Base-by-base conservation (phyloP, 2,797 vertebrate species). In the Sphenopsis melanotis region DNA sequence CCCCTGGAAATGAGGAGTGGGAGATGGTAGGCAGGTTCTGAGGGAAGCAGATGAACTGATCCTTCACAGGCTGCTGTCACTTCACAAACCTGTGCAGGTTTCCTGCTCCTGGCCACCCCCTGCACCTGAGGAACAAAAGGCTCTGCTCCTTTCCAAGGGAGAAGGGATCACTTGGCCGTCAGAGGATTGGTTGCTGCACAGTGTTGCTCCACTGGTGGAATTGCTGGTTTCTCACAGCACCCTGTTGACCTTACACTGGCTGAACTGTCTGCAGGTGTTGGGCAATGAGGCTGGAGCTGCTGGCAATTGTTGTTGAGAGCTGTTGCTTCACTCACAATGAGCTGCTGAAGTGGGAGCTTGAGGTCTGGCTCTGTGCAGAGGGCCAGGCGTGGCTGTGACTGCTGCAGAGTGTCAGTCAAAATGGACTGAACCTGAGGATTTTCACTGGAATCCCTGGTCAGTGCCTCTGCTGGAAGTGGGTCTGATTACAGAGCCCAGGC, bases 81-180 rank as follows among this genome's bases (percentile, higher is more conserved):
- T 60, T 63, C 18, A 39, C 60, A 32, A 52, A 32, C 11, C 34
- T 1, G 0, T 4, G 24, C 12, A 15, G 74, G 1, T 65, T 76
- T 69, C 20, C 27, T 85, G 47, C 44, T 71, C 53, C n/a, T 72
- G 13, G 27, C 46, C 27, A 3, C 23, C 37, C 0, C 0, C 22
- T 3, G 9, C 21, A 1, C 32, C 57, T 39, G 16, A 13, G 41
- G 11, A 66, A 30, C 0, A 1, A 26, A 64, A 1, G 7, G 27
- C 44, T 56, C 44, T 53, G 65, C 64, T 77, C 9, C 7, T 1
- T 53, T 60, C 46, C 1, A 4, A 8, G 50, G 30, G 22, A 74
- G 27, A 65, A 69, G 36, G 53, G 41, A 15, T n/a, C 11, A 1
- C 34, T 63, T 63, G 77, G 64, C 61, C 12, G 1, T 49, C 18